Percentiles rank a stretch among this genome's conserved stretches.
phyloP scores from a whole-genome alignment of 2,888 invertebrate species.

The Argyra leucocephala region DNA sequence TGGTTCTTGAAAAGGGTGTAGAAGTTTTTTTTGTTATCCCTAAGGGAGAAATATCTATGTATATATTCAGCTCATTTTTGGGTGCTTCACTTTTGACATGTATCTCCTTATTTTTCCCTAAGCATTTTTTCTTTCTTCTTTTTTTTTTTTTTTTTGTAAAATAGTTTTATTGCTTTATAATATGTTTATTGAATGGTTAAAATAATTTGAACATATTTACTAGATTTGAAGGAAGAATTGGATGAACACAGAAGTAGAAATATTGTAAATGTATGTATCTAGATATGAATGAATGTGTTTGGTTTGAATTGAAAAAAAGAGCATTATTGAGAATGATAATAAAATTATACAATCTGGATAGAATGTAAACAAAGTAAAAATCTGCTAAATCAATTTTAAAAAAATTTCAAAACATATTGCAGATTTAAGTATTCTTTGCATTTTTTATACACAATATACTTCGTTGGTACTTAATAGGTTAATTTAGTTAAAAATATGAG shows the following conservation, averaged over 20 bases:
- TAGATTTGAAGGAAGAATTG: neutral
- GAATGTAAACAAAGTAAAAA: neutral
- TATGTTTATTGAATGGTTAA: constrained; percentile 4
- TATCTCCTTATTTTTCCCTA: neutral
- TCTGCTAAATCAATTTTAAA: no score
- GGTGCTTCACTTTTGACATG: constrained; percentile 3
- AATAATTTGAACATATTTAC: constrained; percentile 6
- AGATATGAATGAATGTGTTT: no score
- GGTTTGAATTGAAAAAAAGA: no score
- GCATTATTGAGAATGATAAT: neutral
- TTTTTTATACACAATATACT: no score
- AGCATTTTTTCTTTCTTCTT: neutral
- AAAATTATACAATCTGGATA: neutral
- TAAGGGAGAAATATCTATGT: neutral
- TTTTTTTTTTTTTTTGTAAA: neutral
- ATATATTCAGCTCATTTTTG: neutral
- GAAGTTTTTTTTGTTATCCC: neutral
- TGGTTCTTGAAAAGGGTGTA: neutral
- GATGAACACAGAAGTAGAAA: neutral
- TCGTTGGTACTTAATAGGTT: no score
- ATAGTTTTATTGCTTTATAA: constrained; percentile 4
- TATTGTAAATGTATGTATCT: no score
- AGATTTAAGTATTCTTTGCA: no score
- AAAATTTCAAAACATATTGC: no score
- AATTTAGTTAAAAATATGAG: no score